These are phyloP conservation scores for Eristalinus aeneus DNA, from an alignment of 2,888 invertebrate genomes.

Conservation along the genomic window DNA sequence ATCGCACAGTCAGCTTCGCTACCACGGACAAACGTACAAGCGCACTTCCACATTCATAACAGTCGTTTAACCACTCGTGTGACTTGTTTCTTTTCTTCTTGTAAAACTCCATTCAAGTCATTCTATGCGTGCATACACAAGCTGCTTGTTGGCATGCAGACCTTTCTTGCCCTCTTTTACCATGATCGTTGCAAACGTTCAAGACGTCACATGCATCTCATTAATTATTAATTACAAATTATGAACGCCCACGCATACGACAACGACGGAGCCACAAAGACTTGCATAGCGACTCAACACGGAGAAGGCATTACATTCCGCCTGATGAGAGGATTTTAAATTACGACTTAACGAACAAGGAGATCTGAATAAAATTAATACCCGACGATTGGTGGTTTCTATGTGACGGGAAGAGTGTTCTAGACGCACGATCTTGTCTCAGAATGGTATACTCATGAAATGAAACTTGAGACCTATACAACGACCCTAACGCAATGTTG, in stretches of 20 bases:
- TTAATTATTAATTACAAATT: slow-evolving; percentile 74
- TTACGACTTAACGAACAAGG: slow-evolving; percentile 25
- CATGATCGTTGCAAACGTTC: slow-evolving; percentile 65
- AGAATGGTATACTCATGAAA: slow-evolving; percentile 21
- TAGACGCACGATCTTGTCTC: slow-evolving; percentile 35
- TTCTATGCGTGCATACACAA: not conserved
- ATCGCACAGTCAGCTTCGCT: not conserved
- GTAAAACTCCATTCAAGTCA: not conserved
- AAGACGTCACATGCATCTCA: slow-evolving; percentile 73
- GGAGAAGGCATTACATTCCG: not conserved
- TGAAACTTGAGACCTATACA: slow-evolving; percentile 61
- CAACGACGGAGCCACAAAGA: slow-evolving; percentile 1
- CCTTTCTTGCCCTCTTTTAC: slow-evolving; percentile 10
- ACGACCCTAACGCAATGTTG: slow-evolving; percentile 56
- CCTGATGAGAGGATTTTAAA: slow-evolving; percentile 19
- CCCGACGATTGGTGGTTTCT: not conserved
- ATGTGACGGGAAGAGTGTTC: not conserved
- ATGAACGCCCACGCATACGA: slow-evolving; percentile 73
- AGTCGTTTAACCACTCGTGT: not conserved
- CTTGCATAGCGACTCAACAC: slow-evolving; percentile 6
- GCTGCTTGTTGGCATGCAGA: not conserved
- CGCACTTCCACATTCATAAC: not conserved
- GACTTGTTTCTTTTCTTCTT: not conserved
- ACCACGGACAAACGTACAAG: not conserved
- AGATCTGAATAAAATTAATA: slow-evolving; percentile 44